Base-by-base conservation (phyloP, 2,113 vertebrate species). In the Thalassoma bifasciatum region DNA sequence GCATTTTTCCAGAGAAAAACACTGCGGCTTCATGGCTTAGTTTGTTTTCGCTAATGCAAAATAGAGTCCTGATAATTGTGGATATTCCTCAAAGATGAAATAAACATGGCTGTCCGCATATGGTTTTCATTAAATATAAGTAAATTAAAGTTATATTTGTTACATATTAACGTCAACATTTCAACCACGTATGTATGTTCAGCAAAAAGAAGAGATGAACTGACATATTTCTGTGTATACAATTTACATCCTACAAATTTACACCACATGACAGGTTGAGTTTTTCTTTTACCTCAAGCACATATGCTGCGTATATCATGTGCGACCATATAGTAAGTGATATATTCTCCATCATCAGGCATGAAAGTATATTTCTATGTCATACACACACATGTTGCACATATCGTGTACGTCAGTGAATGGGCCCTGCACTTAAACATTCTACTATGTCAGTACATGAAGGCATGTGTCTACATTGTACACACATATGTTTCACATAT, bases 401-500 rank as follows among this genome's bases (percentile, higher is more conserved):
- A 66, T 84, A 82, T 82, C 47, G 42, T 53, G 73, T 80, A 74
- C 71, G 77, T 86, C 86, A 77, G 79, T 71, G 56, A 59, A 72
- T 8, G n/a, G 69, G 24, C 58, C 49, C 57, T 84, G 79, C 64
- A 85, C 73, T 82, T 83, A 42, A 86, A 82, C 86, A 81, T 88
- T 87, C 86, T 83, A 81, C 77, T 52, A 66, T 87, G 82, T 88
- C 86, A 80, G 79, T 88, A 62, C 83, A 86, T 80, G 61, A 70
- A 83, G 81, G 83, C 86, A 87, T 61, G 71, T 90, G 91, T 87
- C 82, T 79, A 78, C 78, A 84, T 69, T 51, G 75, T 63, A 84
- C 79, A 86, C 89, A 89, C 86, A 90, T 53, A 83, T 91, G 87
- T 83, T 89, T 58, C 89, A 74, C 86, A 90, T 86, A 87, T 88